Evolutionary conservation across 2,888 invertebrate genomes (phyloP), one percentile per base, ranked within the genome.

Genomic region (Pheosia gnoma): DNA sequence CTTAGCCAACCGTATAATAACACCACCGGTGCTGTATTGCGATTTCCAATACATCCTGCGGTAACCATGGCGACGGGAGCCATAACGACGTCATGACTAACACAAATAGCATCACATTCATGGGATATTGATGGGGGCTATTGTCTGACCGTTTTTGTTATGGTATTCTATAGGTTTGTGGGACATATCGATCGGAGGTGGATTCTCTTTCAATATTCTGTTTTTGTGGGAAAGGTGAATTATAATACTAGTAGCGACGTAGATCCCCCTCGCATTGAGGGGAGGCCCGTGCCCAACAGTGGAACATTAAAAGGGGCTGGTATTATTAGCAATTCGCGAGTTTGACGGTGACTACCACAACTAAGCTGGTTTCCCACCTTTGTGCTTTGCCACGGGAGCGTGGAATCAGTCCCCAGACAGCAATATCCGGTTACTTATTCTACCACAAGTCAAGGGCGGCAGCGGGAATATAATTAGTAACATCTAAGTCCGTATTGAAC

Each of bases 371-470:
- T 74, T 77, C 80, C 77, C 84, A 86, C 86, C 90, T 89, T 89
- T 90, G 89, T 88, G 77, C 69, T 67, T 61, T 68, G 75, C 64
- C 85, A 84, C 82, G 81, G 79, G 81, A 87, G 82, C 88, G 85
- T 76, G 83, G 83, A 81, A 75, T 70, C 70, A 77, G 80, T 75
- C 81, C 79, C 79, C 77, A 78, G 84, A 84, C 88, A 81, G 84
- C 82, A 88, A 89, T 91, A 91, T 91, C 90, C 88, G 86, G 85
- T 90, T 88, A 81, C 90, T 47, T 59, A 58, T n/a, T 60, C 25
- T 25, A 59, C 57, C 47, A 8, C 61, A 73, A 76, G 72, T 57
- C 53, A 72, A 47, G 62, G 68, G 76, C 68, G 71, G 49, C 13
- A 57, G 58, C 71, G 75, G 70, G 73, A 25, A 7, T 53, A 45